These are phyloP conservation scores for Carterocephalus palaemon DNA, from an alignment of 2,888 invertebrate genomes.

Conservation along the genomic window DNA sequence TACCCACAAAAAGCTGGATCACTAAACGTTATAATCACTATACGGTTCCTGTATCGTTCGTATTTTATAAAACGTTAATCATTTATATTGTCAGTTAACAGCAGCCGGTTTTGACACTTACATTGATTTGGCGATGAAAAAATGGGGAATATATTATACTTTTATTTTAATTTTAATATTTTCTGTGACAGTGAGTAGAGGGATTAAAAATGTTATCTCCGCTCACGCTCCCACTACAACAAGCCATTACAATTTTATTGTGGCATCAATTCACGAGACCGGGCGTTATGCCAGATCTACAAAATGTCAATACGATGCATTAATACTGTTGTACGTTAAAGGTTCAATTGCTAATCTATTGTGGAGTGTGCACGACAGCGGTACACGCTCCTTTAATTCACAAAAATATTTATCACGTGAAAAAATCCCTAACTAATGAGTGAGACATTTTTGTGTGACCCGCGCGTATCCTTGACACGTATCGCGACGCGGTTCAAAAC, in stretches of 20 bases:
- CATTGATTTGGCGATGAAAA: too few relatives aligned
- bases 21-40: too few relatives aligned
- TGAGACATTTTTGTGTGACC: constrained; percentile 14
- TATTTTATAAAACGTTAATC: too few relatives aligned
- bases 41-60: too few relatives aligned
- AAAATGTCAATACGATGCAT: constrained; percentile 76
- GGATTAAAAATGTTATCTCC: too few relatives aligned
- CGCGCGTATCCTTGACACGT: constrained; percentile 51
- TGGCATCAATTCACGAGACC: constrained; percentile 55
- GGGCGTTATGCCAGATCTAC: constrained; percentile 62
- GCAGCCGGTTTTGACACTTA: too few relatives aligned
- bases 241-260: constrained; percentile 42
- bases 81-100: too few relatives aligned
- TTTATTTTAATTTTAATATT: too few relatives aligned
- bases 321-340: constrained; percentile 52
- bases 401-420: constrained; percentile 8
- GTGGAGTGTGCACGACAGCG: constrained; percentile 27
- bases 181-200: too few relatives aligned
- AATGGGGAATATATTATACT: too few relatives aligned
- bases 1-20: too few relatives aligned
- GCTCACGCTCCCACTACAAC: background rate
- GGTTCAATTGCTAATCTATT: constrained; percentile 23
- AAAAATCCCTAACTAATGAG: constrained; percentile 10
- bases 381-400: constrained; percentile 12
- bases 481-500: constrained; percentile 31